Evolutionary conservation across 2,797 vertebrate species (phyloP), one percentile per base, ranked within the genome.

Genomic region (Myiothlypis coronata): DNA sequence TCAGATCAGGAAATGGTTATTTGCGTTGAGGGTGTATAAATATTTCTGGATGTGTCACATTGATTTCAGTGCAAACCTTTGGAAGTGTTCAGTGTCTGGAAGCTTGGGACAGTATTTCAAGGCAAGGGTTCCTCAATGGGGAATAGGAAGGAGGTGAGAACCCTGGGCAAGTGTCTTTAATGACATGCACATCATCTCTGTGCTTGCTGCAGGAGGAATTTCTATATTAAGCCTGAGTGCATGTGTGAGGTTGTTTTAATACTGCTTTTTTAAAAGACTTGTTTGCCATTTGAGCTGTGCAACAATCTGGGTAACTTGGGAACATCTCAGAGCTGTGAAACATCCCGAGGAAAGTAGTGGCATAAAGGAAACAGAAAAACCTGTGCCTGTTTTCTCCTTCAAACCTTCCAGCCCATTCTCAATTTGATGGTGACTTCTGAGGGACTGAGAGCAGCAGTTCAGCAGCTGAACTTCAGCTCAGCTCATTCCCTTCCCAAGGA

Each of bases 341-440:
- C 8, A 9, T 23, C 49, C 70, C 35, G 8, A 18, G 46, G 27
- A 44, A 43, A 90, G 15, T 2, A 17, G 23, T 19, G 43, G 13
- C 14, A 14, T 6, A 47, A 77, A 71, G 15, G 22, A 75, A 77
- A 50, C 17, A 43, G 9, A 12, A 69, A 76, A 78, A 4, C 1
- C 8, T 57, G 12, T 49, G 14, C 8, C 28, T 55, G 27, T 43
- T 39, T 27, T 44, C 21, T 5, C 5, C 60, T 68, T 35, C 1
- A 2, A 57, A 55, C 20, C 14, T 24, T 46, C 23, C 3, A 47
- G 32, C 27, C n/a, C 0, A 0, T 16, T 72, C 18, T 30, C 27
- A 15, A 14, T 80, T 43, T 2, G 0, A 1, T 35, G 56, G 26
- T 39, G n/a, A 39, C 14, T 16, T 71, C 23, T 34, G 37, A 35